Conservation (phyloP, 2,888 invertebrate genomes). For the Drosophila borealis region DNA sequence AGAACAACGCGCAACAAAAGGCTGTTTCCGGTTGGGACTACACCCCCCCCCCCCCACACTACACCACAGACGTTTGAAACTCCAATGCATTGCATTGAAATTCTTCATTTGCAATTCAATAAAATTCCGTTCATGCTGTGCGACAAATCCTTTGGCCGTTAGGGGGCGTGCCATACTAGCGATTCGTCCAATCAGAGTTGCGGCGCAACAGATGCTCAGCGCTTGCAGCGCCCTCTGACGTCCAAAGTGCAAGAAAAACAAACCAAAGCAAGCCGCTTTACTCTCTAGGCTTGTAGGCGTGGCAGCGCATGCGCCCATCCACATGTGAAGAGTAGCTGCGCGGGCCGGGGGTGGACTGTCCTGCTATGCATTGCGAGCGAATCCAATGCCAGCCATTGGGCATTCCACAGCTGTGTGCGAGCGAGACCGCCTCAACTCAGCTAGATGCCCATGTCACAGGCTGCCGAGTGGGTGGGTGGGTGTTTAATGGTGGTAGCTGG, state of each 20-base stretch:
- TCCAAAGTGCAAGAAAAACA: background rate
- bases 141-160: constrained; percentile 35
- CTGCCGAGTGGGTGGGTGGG: constrained; percentile 23
- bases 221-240: constrained; percentile 51
- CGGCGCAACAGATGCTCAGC: constrained; percentile 69
- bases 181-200: constrained; percentile 57
- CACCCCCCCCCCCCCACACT: background rate
- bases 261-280: constrained; percentile 12
- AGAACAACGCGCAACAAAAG: constrained; percentile 33
- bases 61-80: constrained; percentile 44
- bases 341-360: constrained; percentile 68
- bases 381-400: constrained; percentile 55
- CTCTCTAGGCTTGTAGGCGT: constrained; percentile 78
- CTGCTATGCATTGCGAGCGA: constrained; percentile 66
- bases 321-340: constrained; percentile 46
- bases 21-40: constrained; percentile 9
- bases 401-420: constrained; percentile 73
- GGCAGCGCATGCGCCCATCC: constrained; percentile 80
- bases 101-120: constrained; percentile 79
- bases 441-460: constrained; percentile 47
- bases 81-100: constrained; percentile 79
- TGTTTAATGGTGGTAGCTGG: constrained; percentile 17
- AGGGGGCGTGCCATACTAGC: constrained; percentile 60
- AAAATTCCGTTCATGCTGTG: constrained; percentile 67
- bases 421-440: constrained; percentile 48